Percentiles rank a stretch among this genome's conserved stretches.
phyloP scores from a whole-genome alignment of 2,888 invertebrate species.

The Hemistola chrysoprasaria region DNA sequence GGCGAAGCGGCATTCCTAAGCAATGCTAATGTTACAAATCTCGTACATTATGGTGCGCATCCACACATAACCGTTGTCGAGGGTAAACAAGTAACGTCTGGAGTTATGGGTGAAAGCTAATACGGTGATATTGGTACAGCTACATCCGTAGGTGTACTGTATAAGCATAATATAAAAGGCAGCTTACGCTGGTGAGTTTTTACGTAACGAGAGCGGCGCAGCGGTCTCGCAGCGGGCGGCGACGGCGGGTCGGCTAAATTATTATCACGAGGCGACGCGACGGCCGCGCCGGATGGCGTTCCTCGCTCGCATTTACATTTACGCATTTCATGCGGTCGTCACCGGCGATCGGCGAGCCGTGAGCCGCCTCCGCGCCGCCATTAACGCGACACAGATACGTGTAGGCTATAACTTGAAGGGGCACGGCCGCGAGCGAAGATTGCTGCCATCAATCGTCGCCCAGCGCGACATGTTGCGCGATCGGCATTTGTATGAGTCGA shows the following conservation, averaged over 20 bases:
- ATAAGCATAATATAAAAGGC: constrained; percentile 33
- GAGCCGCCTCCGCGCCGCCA: constrained; percentile 50
- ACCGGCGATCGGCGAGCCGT: constrained; percentile 38
- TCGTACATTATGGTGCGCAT: constrained; percentile 25
- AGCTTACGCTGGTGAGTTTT: constrained; percentile 47
- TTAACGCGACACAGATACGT: constrained; percentile 51
- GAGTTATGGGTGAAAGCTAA: constrained; percentile 41
- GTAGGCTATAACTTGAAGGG: constrained; percentile 45
- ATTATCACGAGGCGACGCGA: constrained; percentile 34
- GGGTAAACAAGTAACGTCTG: constrained; percentile 24
- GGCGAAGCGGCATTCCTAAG: constrained; percentile 18
- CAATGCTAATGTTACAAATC: constrained; percentile 27
- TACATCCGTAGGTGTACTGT: constrained; percentile 6
- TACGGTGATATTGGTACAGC: constrained; percentile 24
- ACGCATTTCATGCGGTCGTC: constrained; percentile 61
- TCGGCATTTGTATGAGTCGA: constrained; percentile 36
- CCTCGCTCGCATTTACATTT: constrained; percentile 54
- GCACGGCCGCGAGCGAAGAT: constrained; percentile 49
- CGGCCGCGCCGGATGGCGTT: constrained; percentile 28
- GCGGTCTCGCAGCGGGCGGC: constrained; percentile 34
- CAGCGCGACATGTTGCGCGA: constrained; percentile 43
- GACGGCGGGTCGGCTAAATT: constrained; percentile 43
- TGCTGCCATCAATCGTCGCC: constrained; percentile 55
- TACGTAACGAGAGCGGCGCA: constrained; percentile 41
- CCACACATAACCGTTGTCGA: constrained; percentile 23